Base-by-base conservation (phyloP, 2,888 invertebrate genomes). In the Furcula furcula region DNA sequence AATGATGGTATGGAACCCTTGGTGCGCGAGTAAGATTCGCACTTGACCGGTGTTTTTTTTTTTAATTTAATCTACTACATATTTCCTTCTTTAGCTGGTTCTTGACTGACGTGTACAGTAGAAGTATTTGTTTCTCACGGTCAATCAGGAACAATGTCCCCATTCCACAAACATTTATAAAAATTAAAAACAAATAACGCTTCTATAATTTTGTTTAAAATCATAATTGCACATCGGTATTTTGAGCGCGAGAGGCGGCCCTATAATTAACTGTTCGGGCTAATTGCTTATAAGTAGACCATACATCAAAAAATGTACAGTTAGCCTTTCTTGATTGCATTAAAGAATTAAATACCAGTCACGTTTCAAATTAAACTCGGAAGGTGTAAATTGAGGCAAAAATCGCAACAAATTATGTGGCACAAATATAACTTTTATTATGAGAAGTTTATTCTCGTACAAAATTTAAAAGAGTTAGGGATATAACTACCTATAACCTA, bases 241-340 rank as follows among this genome's bases (percentile, higher is more conserved):
- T 48, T 39, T 56, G 53, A 57, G 50, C 54, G 50, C 53, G 44
- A 52, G 56, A 54, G 56, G 55, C 59, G 49, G 53, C 39, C 52
- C 59, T 47, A 45, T 63, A 67, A 71, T 70, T 70, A 70, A 59
- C 49, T 57, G 55, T 52, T 54, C 54, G 34, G 14, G 50, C 52
- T 67, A 69, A 70, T 70, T 65, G 59, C 59, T 58, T 55, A 64
- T 69, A 70, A 73, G 70, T 75, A 70, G 65, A 67, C 62, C 65
- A 61, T 58, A 52, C 48, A 56, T 55, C 46, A 60, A 54, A 59
- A 48, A 52, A 45, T 42, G 12, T 36, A 55, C 68, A 57, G 66
- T 65, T 56, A 68, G 37, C 39, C 53, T 62, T 50, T 36, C 30
- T 54, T 65, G 62, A 69, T 66, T 58, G 56, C 56, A 39, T 53